Percentiles rank a stretch among this genome's conserved stretches.
phyloP scores from a whole-genome alignment of 2,888 invertebrate species.

The Eupithecia tripunctaria region DNA sequence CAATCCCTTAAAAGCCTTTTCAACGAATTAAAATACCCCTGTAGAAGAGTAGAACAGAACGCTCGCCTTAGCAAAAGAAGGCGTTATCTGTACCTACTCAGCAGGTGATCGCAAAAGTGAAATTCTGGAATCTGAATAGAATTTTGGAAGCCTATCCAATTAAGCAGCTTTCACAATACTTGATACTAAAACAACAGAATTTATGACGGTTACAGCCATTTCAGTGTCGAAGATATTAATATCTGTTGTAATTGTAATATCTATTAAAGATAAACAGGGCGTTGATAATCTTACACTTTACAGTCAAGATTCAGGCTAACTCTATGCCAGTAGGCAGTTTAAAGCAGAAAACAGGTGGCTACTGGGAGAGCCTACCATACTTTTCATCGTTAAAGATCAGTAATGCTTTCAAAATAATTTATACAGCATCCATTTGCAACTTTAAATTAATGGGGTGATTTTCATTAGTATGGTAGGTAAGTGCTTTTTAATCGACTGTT shows the following conservation, averaged over 20 bases:
- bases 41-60: neutral
- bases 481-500: neutral
- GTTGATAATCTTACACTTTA: constrained; percentile 31
- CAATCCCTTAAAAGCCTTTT: too few relatives aligned
- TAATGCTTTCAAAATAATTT: neutral
- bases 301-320: constrained; percentile 59
- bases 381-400: neutral
- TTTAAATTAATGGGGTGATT: neutral
- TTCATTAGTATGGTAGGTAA: neutral
- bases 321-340: constrained; percentile 57
- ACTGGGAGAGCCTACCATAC: neutral
- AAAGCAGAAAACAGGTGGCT: constrained; percentile 46
- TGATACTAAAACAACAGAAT: constrained; percentile 4
- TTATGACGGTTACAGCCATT: constrained; percentile 15
- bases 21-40: too few relatives aligned
- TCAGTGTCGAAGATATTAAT: constrained; percentile 16
- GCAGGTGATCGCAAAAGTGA: neutral
- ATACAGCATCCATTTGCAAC: neutral
- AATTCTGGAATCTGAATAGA: neutral
- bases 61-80: neutral
- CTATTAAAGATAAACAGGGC: constrained; percentile 20
- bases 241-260: constrained; percentile 19
- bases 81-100: neutral
- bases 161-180: constrained; percentile 1
- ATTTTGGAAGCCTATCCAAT: neutral